Evolutionary conservation across 1,140 invertebrate genomes (phyloP).

Genomic region (Pseudoatta argentina): DNA sequence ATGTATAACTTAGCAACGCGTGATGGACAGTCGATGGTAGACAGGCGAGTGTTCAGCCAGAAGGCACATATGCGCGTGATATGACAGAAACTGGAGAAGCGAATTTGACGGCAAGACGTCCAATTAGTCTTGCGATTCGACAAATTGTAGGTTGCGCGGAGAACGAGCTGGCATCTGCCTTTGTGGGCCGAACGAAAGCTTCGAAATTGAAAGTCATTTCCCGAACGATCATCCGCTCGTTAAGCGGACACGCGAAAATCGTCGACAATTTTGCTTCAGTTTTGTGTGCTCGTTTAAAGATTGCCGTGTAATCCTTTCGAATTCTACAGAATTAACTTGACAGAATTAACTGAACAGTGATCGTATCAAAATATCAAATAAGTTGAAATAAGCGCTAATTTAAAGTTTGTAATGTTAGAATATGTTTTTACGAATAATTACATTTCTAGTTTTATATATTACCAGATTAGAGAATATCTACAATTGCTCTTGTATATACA

Average conservation of each 20-base stretch:
- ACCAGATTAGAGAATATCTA: neutral
- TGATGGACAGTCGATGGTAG: constrained; percentile 23
- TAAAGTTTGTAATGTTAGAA: neutral
- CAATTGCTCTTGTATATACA: neutral
- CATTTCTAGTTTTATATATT: neutral
- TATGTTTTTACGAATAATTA: neutral
- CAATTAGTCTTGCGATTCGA: constrained; percentile 71
- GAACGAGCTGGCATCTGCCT: constrained; percentile 77
- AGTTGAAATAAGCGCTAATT: neutral
- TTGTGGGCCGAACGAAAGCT: constrained; percentile 67
- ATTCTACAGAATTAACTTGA: constrained; percentile 41
- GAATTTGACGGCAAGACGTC: constrained; percentile 76
- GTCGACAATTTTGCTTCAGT: constrained; percentile 40
- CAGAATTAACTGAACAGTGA: neutral
- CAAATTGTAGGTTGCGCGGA: constrained; percentile 76
- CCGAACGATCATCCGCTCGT: constrained; percentile 73
- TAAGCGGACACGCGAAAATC: constrained; percentile 66
- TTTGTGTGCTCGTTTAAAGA: constrained; percentile 33
- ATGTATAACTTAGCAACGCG: constrained; percentile 34
- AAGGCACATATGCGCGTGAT: constrained; percentile 50
- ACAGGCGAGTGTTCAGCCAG: neutral
- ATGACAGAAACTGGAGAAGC: constrained; percentile 50
- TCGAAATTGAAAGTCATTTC: constrained; percentile 82
- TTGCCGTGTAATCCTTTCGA: constrained; percentile 39
- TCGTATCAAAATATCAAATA: neutral